A percentile compares a stretch with the other conserved stretches of the same genome.
These are phyloP conservation scores for Echeneis naucrates DNA, from an alignment of 2,797 vertebrate genomes.

Conservation along the genomic window DNA sequence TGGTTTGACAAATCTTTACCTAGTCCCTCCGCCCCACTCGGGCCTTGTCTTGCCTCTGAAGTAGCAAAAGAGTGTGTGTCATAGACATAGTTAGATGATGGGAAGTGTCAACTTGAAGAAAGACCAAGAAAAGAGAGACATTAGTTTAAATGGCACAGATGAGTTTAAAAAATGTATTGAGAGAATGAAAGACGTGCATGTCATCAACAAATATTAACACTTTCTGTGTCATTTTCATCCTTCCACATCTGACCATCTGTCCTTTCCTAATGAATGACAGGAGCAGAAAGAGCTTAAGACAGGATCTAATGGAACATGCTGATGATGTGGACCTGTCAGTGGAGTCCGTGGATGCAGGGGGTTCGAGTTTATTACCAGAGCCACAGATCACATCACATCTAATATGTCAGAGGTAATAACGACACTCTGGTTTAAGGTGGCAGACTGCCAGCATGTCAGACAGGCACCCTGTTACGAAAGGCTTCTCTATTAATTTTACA, in stretches of 20 bases:
- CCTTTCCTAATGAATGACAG: constrained; percentile 62
- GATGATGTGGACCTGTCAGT: constrained; percentile 73
- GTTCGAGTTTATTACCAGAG: constrained; percentile 73
- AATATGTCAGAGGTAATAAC: constrained; percentile 77
- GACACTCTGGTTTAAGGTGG: constrained; percentile 68
- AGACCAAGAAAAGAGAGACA: constrained; percentile 28
- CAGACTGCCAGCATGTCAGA: constrained; percentile 73
- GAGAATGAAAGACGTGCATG: constrained; percentile 30
- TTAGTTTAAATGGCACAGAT: constrained; percentile 29
- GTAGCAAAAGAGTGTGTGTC: constrained; percentile 59
- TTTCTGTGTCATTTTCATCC: constrained; percentile 50
- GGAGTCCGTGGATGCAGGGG: constrained; percentile 60
- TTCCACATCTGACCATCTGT: constrained; percentile 60
- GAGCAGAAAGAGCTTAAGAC: constrained; percentile 42
- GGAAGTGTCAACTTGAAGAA: constrained; percentile 49
- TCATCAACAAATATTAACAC: constrained; percentile 72
- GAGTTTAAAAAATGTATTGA: not conserved
- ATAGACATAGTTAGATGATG: constrained; percentile 54
- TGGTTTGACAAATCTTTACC: constrained; percentile 84
- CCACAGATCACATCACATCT: constrained; percentile 72
- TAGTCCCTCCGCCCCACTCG: constrained; percentile 66
- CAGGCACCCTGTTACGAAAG: constrained; percentile 73
- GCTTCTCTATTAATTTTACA: constrained; percentile 79
- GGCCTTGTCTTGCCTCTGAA: constrained; percentile 55
- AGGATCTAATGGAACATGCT: constrained; percentile 70